These are phyloP conservation scores for Varecia variegata DNA, from an alignment of 2,797 vertebrate genomes.

Conservation along the genomic window DNA sequence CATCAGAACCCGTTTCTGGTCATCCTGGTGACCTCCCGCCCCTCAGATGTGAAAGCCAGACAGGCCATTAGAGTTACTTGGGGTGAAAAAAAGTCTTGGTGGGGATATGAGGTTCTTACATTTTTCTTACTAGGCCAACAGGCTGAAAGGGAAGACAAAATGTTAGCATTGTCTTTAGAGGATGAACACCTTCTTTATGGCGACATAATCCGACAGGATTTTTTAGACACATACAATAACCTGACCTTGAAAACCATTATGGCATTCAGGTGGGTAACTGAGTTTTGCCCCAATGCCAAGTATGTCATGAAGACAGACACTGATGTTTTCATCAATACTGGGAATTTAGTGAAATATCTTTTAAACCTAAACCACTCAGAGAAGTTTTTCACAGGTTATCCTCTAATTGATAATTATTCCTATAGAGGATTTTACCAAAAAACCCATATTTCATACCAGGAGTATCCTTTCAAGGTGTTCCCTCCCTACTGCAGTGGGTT, in stretches of 20 bases:
- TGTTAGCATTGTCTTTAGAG: constrained; percentile 68
- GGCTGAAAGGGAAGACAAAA: neutral
- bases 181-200: constrained; percentile 81
- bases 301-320: constrained; percentile 83
- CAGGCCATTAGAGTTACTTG: constrained; percentile 81
- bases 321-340: constrained; percentile 82
- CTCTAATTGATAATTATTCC: constrained; percentile 70
- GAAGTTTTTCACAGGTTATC: constrained; percentile 82
- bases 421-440: constrained; percentile 69
- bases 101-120: constrained; percentile 76
- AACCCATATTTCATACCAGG: constrained; percentile 73
- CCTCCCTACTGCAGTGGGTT: constrained; percentile 83
- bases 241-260: constrained; percentile 86
- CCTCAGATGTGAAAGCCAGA: constrained; percentile 69
- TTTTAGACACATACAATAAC: constrained; percentile 80
- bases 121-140: constrained; percentile 81
- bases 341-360: constrained; percentile 82
- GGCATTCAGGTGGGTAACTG: constrained; percentile 80
- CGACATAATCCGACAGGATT: constrained; percentile 82
- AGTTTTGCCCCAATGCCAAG: constrained; percentile 80
- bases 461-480: constrained; percentile 80
- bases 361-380: constrained; percentile 78
- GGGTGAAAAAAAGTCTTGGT: constrained; percentile 79
- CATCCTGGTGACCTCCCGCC: constrained; percentile 81
- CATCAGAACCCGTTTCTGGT: constrained; percentile 74